Evolutionary conservation across 2,797 vertebrate species (phyloP).

Genomic region (Kryptolebias ocellatus): DNA sequence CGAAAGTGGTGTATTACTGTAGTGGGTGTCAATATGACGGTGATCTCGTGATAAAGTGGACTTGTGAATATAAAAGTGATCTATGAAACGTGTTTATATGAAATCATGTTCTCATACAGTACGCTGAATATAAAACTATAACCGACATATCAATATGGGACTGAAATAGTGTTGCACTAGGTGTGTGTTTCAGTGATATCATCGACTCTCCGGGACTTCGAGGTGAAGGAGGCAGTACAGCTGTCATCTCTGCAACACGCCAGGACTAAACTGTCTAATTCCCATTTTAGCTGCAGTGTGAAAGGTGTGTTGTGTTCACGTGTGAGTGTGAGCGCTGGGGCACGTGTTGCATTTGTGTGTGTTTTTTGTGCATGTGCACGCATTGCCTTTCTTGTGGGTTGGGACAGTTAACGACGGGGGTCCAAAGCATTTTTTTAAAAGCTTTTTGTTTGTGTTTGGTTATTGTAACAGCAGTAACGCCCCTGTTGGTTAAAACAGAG

Average conservation of each 20-base stretch:
- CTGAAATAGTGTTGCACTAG: slow-evolving; percentile 74
- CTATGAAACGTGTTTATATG: slow-evolving; percentile 62
- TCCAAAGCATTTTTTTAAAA: slow-evolving; percentile 57
- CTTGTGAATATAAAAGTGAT: slow-evolving; percentile 81
- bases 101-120: slow-evolving; percentile 79
- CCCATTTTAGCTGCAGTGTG: slow-evolving; percentile 74
- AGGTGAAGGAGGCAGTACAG: slow-evolving; percentile 61
- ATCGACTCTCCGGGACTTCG: slow-evolving; percentile 69
- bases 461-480: slow-evolving; percentile 55
- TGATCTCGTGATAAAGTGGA: slow-evolving; percentile 78
- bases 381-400: slow-evolving; percentile 75
- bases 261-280: slow-evolving; percentile 65
- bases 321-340: slow-evolving; percentile 59
- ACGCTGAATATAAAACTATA: slow-evolving; percentile 79
- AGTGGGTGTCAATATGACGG: slow-evolving; percentile 79
- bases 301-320: slow-evolving; percentile 56
- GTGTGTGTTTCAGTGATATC: slow-evolving; percentile 76
- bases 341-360: slow-evolving; percentile 77
- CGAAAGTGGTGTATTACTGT: slow-evolving; percentile 75
- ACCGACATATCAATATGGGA: slow-evolving; percentile 82
- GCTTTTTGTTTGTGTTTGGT: slow-evolving; percentile 70
- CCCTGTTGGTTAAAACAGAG: slow-evolving; percentile 58
- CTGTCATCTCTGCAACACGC: slow-evolving; percentile 61
- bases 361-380: slow-evolving; percentile 82
- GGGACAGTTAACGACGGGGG: slow-evolving; percentile 56